phyloP scores from a whole-genome alignment of 2,797 vertebrate species.

The Caiman crocodilus region DNA sequence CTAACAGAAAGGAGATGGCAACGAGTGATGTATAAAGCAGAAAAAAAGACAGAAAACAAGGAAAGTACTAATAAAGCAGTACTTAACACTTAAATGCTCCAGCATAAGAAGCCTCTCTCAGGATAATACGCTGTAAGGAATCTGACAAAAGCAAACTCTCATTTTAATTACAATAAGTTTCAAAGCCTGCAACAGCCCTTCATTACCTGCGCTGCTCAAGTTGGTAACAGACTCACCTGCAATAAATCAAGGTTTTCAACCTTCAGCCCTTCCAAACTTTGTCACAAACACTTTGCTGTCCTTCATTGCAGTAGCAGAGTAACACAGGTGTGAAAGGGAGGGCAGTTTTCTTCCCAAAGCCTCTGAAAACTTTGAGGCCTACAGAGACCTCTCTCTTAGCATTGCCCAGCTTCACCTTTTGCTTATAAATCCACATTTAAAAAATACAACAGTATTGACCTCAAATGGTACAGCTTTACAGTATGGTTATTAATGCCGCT shows the following conservation, averaged over 20 bases:
- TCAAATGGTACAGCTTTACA: too few species aligned
- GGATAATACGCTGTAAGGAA: not conserved
- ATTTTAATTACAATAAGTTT: not conserved
- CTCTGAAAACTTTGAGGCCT: not conserved
- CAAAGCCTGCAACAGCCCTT: not conserved
- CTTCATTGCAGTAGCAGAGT: not conserved
- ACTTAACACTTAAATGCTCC: not conserved
- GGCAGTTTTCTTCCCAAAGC: not conserved
- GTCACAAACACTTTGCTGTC: not conserved
- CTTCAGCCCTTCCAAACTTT: not conserved
- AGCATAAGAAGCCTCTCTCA: not conserved
- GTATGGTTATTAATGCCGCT: not conserved
- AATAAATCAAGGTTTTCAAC: not conserved
- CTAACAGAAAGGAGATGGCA: not conserved
- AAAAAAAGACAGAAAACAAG: not conserved
- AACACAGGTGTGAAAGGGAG: not conserved
- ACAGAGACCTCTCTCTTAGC: not conserved
- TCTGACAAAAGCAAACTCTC: not conserved
- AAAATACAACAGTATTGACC: not conserved
- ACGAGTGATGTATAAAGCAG: not conserved
- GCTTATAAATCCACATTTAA: not conserved
- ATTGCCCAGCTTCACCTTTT: not conserved
- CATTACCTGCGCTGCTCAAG: not conserved
- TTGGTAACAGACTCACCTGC: not conserved
- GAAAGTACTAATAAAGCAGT: not conserved